Conservation (phyloP, 1,140 invertebrate genomes). For the Drosophila varians region DNA sequence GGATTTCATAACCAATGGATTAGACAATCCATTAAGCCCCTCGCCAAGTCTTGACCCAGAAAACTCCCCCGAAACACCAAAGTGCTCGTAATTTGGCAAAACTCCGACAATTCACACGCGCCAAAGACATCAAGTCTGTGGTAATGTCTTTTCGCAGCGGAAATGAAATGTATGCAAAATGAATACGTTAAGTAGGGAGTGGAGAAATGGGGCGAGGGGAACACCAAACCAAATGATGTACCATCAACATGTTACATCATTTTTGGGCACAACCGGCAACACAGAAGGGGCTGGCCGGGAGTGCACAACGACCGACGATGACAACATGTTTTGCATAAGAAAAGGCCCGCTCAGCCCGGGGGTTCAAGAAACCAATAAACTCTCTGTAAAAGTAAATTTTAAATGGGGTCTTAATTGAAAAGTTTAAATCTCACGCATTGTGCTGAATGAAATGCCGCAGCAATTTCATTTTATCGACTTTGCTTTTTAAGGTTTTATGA, state of each 20-base stretch:
- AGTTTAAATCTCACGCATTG: slow-evolving; percentile 17
- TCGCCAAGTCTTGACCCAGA: slow-evolving; percentile 43
- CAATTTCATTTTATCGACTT: neutral
- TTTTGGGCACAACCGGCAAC: slow-evolving; percentile 47
- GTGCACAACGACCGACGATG: slow-evolving; percentile 26
- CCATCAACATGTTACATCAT: slow-evolving; percentile 58
- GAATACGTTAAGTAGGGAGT: slow-evolving; percentile 12
- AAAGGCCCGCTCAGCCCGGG: slow-evolving; percentile 9
- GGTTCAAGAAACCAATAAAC: slow-evolving; percentile 73
- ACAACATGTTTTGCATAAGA: slow-evolving; percentile 68
- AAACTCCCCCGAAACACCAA: slow-evolving; percentile 18
- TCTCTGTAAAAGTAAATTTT: slow-evolving; percentile 27
- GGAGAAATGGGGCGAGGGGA: slow-evolving; percentile 13
- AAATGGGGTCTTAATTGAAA: slow-evolving; percentile 39
- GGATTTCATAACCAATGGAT: neutral
- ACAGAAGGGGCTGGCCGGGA: slow-evolving; percentile 47
- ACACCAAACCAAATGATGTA: slow-evolving; percentile 43
- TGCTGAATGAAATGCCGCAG: neutral
- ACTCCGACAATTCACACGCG: slow-evolving; percentile 57
- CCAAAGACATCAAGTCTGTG: slow-evolving; percentile 35
- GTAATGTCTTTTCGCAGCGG: slow-evolving; percentile 47
- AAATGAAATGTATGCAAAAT: slow-evolving; percentile 51
- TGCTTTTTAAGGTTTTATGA: neutral
- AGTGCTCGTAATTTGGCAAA: slow-evolving; percentile 4
- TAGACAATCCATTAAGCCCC: slow-evolving; percentile 7